Conservation (phyloP, 2,888 invertebrate species). For the Ernsta delagoae region DNA sequence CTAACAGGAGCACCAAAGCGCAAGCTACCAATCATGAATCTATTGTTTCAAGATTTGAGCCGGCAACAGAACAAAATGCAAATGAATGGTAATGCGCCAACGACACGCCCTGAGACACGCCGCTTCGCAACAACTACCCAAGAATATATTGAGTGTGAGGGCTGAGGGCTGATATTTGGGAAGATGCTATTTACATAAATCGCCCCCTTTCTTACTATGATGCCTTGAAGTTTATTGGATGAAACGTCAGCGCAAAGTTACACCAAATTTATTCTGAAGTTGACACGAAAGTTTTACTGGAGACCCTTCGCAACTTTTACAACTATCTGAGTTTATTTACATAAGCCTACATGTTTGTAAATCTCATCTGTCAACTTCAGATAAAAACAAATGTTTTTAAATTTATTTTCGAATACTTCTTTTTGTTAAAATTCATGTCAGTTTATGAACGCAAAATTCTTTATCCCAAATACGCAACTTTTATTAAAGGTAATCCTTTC, state of each 20-base stretch:
- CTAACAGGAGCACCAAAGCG: too few species aligned
- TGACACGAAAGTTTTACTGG: constrained; percentile 6
- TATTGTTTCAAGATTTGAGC: neutral
- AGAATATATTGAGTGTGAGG: constrained; percentile 30
- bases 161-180: constrained; percentile 19
- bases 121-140: constrained; percentile 11
- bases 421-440: too few species aligned
- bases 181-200: constrained; percentile 18
- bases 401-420: too few species aligned
- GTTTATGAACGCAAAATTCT: too few species aligned
- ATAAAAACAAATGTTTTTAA: too few species aligned
- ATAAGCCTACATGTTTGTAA: neutral
- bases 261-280: constrained; percentile 6
- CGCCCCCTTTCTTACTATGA: constrained; percentile 20
- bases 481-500: neutral
- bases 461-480: neutral
- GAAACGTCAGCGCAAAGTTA: constrained; percentile 33
- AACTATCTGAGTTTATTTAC: neutral
- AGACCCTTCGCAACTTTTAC: neutral
- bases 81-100: constrained; percentile 31
- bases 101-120: constrained; percentile 13
- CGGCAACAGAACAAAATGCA: constrained; percentile 24
- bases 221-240: constrained; percentile 22
- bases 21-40: too few species aligned
- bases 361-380: neutral